Conservation (phyloP, 2,113 vertebrate genomes). For the Pelecanoides urinatrix region DNA sequence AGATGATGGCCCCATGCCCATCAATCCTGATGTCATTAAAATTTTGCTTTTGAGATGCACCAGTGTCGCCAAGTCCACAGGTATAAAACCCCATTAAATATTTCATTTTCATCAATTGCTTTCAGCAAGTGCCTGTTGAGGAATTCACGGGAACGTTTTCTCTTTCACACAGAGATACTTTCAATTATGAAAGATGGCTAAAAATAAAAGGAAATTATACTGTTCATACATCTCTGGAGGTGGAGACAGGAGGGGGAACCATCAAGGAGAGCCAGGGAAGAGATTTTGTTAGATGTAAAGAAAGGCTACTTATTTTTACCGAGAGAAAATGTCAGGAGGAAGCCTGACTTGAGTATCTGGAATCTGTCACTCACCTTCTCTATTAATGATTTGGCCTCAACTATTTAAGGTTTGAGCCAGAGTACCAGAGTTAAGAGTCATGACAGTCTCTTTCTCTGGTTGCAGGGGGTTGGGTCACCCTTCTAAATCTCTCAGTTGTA, state of each 20-base stretch:
- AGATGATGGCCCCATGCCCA: neutral
- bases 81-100: slow-evolving; percentile 11
- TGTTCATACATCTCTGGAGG: slow-evolving; percentile 59
- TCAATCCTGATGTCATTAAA: neutral
- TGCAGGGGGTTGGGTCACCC: neutral
- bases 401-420: neutral
- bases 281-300: slow-evolving; percentile 18
- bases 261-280: slow-evolving; percentile 8
- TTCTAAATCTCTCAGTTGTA: neutral
- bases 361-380: neutral
- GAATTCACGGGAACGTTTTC: slow-evolving; percentile 28
- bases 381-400: neutral
- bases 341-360: neutral
- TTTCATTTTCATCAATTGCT: slow-evolving; percentile 42
- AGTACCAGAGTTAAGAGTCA: neutral
- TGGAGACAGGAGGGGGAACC: slow-evolving; percentile 23
- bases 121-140: slow-evolving; percentile 41
- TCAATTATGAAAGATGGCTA: slow-evolving; percentile 53
- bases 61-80: neutral
- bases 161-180: slow-evolving; percentile 37
- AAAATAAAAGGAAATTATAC: slow-evolving; percentile 66
- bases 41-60: neutral
- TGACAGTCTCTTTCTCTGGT: neutral
- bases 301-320: slow-evolving; percentile 45
- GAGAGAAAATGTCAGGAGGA: neutral